Base-by-base conservation (phyloP, 2,113 vertebrate genomes). In the Colius striatus region DNA sequence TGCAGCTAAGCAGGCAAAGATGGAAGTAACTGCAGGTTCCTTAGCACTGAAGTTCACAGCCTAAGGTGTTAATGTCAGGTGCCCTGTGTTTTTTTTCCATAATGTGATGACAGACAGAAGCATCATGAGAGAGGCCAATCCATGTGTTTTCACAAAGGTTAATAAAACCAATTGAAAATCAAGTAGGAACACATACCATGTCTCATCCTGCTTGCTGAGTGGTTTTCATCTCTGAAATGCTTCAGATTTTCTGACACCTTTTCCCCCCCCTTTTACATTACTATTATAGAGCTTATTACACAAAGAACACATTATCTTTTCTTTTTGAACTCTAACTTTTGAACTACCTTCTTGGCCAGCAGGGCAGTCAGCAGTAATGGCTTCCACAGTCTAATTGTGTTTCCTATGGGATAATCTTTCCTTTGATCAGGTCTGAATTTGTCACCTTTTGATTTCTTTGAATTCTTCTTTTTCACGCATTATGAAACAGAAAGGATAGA, bases 391-490 rank as follows among this genome's bases (percentile, higher is more conserved):
- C 19, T 93, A 77, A 94, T 88, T 83, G 77, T 0, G 1, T 74
- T 92, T 77, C 60, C 22, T 36, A 47, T 62, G 25, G 55, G 38
- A 65, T 77, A 80, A 45, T 76, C 77, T 74, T 90, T 80, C 91
- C 34, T 90, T 87, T 91, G 72, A 72, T 92, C 38, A 26, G 6
- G 19, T 72, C 50, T 86, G 53, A 92, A 65, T 92, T 95, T 81
- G 19, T 25, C 65, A 93, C 32, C 34, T 96, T 74, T 61, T 88
- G 5, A 74, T 87, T 95, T 88, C 50, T 73, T 91, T 93, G 55
- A 94, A 71, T 55, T 55, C 12, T 73, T 89, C 60, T 58, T 81
- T 78, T 55, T 88, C 41, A 53, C 1, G 1, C 1, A 2, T 71
- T 94, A 66, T 50, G 16, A 75, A 63, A 62, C 48, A 91, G 48